Base-by-base conservation (phyloP, 2,797 vertebrate genomes). In the Molossus alvarezi region DNA sequence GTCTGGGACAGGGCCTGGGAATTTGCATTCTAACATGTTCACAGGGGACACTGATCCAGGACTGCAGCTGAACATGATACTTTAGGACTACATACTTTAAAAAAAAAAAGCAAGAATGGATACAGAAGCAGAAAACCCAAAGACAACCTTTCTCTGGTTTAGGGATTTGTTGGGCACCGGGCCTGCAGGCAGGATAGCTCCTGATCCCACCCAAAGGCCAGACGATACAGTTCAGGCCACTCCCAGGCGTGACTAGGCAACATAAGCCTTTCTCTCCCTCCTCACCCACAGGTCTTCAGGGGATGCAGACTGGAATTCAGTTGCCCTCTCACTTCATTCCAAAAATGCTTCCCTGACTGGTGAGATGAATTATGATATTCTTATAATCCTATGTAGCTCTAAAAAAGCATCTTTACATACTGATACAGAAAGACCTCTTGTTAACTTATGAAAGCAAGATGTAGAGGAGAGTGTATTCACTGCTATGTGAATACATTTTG, bases 291-390 rank as follows among this genome's bases (percentile, higher is more conserved):
- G 81, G 21, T 87, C 65, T 81, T 86, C 18, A 77, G 29, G 83
- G 69, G 82, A 89, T 33, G 6, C 11, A 71, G 18, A 90, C 33
- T 62, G 33, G 37, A 51, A 84, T 67, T 94, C 67, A 83, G n/a
- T 71, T 84, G 65, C 57, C 65, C 20, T 88, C 45, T n/a, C 12
- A 51, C 15, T 77, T 87, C 84, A 87, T 67, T 69, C n/a, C 9
- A 9, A 6, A 85, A 90, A 92, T 65, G 71, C 73, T 83, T 87
- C 67, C 65, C 51, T 62, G 91, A 76, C 18, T 25, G 51, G 65
- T 53, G 91, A 93, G 65, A 87, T 82, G 87, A 94, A 65, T 51
- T 65, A 88, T 15, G n/a, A 69, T 75, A 69, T 23, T 15, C 48
- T 90, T 88, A 87, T 1, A 62, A 48, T 53, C 9, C 45, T 27